Evolutionary conservation across 2,888 invertebrate genomes (phyloP).

Genomic region (Neoitamus cyanurus): DNA sequence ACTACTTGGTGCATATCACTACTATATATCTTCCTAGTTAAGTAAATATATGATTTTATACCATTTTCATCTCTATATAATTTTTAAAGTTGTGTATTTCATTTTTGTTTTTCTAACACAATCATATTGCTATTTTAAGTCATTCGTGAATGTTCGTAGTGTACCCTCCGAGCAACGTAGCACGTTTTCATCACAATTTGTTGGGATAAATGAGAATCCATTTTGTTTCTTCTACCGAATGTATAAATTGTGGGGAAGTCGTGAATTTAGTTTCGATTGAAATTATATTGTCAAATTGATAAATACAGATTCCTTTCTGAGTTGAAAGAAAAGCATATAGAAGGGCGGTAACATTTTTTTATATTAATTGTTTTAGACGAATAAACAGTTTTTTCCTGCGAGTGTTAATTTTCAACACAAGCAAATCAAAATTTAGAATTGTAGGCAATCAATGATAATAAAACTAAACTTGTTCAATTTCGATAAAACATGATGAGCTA

Average conservation of each 20-base stretch:
- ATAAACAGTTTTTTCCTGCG: not conserved
- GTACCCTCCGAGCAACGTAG: not conserved
- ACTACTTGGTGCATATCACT: not conserved
- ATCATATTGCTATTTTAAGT: not conserved
- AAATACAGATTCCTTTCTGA: not conserved
- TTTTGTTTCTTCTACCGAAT: not conserved
- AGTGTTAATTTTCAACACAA: not conserved
- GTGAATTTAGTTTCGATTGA: not conserved
- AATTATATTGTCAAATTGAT: not conserved
- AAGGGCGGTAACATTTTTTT: not conserved
- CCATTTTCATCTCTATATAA: not conserved
- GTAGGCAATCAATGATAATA: too few species aligned
- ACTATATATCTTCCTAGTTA: not conserved
- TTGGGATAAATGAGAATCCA: not conserved
- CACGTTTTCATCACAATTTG: not conserved
- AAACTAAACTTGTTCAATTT: not conserved
- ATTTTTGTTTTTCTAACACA: not conserved
- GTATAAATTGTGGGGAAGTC: not conserved
- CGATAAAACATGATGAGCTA: not conserved
- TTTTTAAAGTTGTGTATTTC: not conserved
- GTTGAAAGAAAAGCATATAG: not conserved
- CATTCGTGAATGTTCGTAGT: not conserved
- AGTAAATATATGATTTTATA: not conserved
- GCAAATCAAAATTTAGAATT: too few species aligned
- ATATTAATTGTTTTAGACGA: not conserved